phyloP scores from a whole-genome alignment of 2,888 invertebrate genomes.

The Thecocarcelia acutangulata region DNA sequence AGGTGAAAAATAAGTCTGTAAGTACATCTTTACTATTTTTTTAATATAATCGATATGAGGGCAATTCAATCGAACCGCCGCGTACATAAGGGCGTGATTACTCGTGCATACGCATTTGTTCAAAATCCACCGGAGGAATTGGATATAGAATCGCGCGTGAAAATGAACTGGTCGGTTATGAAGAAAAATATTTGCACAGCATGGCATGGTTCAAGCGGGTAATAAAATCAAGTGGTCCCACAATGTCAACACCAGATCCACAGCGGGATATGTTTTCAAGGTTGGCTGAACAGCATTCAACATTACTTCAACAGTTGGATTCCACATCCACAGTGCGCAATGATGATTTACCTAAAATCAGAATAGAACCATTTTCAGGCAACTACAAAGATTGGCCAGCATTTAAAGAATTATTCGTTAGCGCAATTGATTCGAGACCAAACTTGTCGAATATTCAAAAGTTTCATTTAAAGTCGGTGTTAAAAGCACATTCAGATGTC shows the following conservation, averaged over 20 bases:
- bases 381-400: background rate
- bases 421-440: too few relatives aligned
- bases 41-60: background rate
- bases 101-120: constrained; percentile 9
- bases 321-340: background rate
- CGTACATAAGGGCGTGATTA: constrained; percentile 16
- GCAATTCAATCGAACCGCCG: constrained; percentile 10
- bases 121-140: background rate
- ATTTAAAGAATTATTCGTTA: background rate
- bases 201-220: background rate
- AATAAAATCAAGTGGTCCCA: background rate
- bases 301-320: constrained; percentile 13
- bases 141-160: constrained; percentile 14
- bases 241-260: background rate
- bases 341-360: too few relatives aligned
- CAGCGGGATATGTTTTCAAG: constrained; percentile 12
- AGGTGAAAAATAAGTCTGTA: background rate
- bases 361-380: too few relatives aligned
- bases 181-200: constrained; percentile 1
- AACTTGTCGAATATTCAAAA: background rate
- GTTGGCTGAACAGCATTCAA: constrained; percentile 17
- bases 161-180: background rate
- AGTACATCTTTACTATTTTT: background rate
- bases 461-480: background rate
- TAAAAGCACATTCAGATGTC: background rate